A percentile compares a stretch with the other conserved stretches of the same genome.
Conservation (phyloP, 1,140 invertebrate genomes). For the Sminthurinus signatus region DNA sequence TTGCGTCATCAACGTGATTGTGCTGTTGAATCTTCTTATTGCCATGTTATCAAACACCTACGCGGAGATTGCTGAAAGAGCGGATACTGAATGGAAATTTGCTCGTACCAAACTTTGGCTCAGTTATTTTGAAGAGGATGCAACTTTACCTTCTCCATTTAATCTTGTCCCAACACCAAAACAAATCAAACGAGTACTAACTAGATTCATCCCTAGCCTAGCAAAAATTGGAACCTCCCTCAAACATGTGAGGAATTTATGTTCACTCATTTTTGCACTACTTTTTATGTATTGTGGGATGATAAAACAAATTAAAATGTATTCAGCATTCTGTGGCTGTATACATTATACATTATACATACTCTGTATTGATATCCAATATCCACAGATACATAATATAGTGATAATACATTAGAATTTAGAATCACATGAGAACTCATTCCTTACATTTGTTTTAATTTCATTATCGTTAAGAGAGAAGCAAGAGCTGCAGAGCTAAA, state of each 20-base stretch:
- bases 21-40: conserved; percentile 76
- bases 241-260: conserved; percentile 18
- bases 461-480: conserved; percentile 52
- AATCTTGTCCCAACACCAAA: conserved; percentile 72
- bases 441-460: no score
- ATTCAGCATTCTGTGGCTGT: no score
- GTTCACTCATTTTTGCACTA: no score
- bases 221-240: background rate
- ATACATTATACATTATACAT: no score
- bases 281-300: no score
- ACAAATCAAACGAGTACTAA: conserved; percentile 57
- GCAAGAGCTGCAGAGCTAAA: conserved; percentile 18
- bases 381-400: no score
- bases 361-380: no score
- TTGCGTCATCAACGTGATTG: conserved; percentile 67
- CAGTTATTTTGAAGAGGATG: conserved; percentile 81
- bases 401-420: no score
- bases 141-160: conserved; percentile 75
- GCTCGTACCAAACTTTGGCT: conserved; percentile 81
- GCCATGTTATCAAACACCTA: conserved; percentile 90
- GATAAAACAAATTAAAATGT: no score
- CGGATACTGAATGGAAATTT: conserved; percentile 87
- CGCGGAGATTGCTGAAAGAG: conserved; percentile 64
- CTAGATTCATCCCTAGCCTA: conserved; percentile 37
- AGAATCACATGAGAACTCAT: no score